Evolutionary conservation across 2,888 invertebrate species (phyloP), one percentile per base, ranked within the genome.

Genomic region (Serrognathus titanus): DNA sequence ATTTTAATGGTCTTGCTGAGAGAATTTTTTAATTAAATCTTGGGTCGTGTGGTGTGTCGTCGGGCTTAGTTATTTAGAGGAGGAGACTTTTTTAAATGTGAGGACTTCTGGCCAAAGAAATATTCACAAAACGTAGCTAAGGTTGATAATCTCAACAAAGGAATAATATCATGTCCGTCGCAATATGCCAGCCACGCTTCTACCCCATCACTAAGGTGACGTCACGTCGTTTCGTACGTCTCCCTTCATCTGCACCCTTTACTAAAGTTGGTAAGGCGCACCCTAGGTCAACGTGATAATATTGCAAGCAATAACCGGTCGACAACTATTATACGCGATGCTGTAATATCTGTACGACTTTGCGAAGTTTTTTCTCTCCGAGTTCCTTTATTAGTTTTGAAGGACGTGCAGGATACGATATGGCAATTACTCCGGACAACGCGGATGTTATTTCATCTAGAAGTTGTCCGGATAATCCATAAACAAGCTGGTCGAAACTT

Each of bases 301-400:
- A 50, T 40, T 36, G 45, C 36, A 55, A 54, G 53, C 62, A 61
- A 60, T 64, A 63, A 64, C 59, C 62, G 65, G 63, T 63, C 63
- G 63, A 60, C 62, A 61, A 60, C 64, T 59, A 67, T 67, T 66
- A 66, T 64, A 63, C 62, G 61, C 62, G 60, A 63, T 62, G 62
- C 61, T 58, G 62, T 66, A 64, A 66, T 66, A 66, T 65, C 66
- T 61, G 63, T 62, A 60, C 59, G 66, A 67, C 62, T 68, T 65
- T 59, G 59, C 46, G 57, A 68, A 67, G 63, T 65, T 67, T 66
- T 62, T 63, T 64, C 62, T 63, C 55, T 40, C 10, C 48, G 62
- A 64, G 60, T 64, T 66, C 62, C 61, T 65, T 65, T 66, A 66
- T 66, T 66, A 66, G 64, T 66, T 66, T 63, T 66, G 66, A 66